Base-by-base conservation (phyloP, 2,113 vertebrate genomes). In the Solenodon paradoxus region DNA sequence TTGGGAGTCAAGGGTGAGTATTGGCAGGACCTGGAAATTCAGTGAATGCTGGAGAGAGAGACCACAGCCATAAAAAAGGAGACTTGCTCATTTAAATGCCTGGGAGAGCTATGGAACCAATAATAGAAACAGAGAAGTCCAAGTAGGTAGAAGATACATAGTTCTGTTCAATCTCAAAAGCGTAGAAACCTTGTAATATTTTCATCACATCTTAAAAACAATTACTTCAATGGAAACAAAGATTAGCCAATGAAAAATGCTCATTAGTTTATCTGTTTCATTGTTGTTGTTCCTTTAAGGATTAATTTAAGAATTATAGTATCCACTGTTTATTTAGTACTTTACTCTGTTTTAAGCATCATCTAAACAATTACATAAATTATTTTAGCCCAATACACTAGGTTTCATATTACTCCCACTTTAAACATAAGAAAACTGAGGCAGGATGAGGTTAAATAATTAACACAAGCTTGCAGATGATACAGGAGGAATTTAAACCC, bases 151-250 rank as follows among this genome's bases (percentile, higher is more conserved):
- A 66, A 35, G 24, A 47, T 19, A 42, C 64, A 17, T 13, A 47
- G 20, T 77, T 42, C 28, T 49, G 24, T n/a, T 45, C 0, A 11
- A 63, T 10, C 55, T 69, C 79, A 15, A 69, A 20, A 83, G 61
- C 74, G 42, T 84, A 57, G 49, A 69, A 88, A 66, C 9, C 3
- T 72, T 64, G 30, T 19, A 11, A 45, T 90, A 83, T 49, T 42
- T 4, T 59, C 95, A 77, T 45, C n/a, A 80, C 22, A 42, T 51
- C 30, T 53, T 82, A 55, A 72, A 93, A 96, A 63, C 24, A 72
- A 72, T 57, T 24, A 38, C n/a, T 59, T 55, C 47, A 53, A 30
- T 55, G 55, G 93, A 80, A 94, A 55, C 30, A 80, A 71, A 83
- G 38, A n/a, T 47, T 45, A 72, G 59, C 38, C 20, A 28, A 47